phyloP scores from a whole-genome alignment of 2,113 vertebrate species.

The Tiliqua scincoides region DNA sequence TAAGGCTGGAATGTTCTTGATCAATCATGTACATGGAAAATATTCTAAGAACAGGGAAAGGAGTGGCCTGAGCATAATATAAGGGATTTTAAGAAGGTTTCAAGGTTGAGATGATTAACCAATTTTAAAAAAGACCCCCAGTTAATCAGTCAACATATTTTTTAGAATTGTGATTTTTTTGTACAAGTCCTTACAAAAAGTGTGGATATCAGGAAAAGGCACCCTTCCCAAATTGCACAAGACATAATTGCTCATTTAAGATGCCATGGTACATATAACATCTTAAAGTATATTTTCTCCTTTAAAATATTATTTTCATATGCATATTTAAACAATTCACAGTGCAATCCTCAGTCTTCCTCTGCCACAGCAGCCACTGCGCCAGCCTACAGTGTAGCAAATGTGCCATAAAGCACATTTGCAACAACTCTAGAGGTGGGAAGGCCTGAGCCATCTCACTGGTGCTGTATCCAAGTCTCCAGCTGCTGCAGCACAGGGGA shows the following conservation, averaged over 20 bases:
- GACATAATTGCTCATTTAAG: background rate
- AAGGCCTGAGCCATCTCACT: too few species aligned
- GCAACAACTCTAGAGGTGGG: too few species aligned
- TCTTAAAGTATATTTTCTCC: background rate
- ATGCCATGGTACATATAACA: background rate
- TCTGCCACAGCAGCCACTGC: too few species aligned
- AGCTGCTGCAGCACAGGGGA: too few species aligned
- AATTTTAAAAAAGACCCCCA: background rate
- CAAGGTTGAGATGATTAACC: background rate
- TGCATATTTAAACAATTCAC: background rate
- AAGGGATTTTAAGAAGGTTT: background rate
- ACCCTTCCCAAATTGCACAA: background rate
- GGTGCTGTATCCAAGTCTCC: too few species aligned
- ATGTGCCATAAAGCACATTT: too few species aligned
- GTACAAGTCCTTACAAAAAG: too few species aligned
- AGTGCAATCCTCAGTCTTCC: too few species aligned
- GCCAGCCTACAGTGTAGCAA: too few species aligned
- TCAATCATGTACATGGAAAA: background rate
- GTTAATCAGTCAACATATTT: too few species aligned
- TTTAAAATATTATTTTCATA: background rate
- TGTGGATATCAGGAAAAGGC: background rate
- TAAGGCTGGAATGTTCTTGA: constrained; percentile 21
- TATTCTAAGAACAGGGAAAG: background rate
- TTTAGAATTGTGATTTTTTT: too few species aligned
- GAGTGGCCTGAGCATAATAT: constrained; percentile 9